Conservation (phyloP, 2,797 vertebrate genomes). For the Macropus fuliginosus region DNA sequence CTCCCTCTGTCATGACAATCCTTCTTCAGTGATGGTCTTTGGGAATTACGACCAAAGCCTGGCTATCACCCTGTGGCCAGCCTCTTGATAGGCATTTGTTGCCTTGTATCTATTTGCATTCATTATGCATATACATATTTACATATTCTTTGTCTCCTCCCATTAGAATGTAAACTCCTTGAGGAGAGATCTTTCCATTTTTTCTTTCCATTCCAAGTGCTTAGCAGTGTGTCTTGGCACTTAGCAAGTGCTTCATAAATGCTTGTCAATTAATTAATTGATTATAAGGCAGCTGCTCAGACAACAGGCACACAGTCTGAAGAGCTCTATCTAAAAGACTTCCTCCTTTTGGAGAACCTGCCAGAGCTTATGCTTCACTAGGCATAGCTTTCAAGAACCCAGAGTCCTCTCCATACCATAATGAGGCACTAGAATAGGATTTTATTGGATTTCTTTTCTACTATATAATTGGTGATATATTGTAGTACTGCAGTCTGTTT, state of each 20-base stretch:
- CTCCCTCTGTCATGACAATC: not conserved
- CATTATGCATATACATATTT: not conserved
- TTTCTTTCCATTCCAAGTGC: not conserved
- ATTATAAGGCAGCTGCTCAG: not conserved
- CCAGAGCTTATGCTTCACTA: not conserved
- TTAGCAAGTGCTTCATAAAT: not conserved
- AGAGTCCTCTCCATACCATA: not conserved
- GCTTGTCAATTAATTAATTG: not conserved
- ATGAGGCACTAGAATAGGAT: not conserved
- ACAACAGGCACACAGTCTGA: not conserved
- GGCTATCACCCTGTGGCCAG: too few species aligned
- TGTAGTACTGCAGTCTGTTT: not conserved
- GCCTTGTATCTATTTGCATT: not conserved
- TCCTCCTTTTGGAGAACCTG: not conserved
- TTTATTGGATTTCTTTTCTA: not conserved
- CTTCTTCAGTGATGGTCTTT: not conserved
- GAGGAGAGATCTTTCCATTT: not conserved
- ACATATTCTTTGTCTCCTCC: not conserved
- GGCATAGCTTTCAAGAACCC: not conserved
- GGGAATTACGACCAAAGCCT: not conserved
- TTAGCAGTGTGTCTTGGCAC: not conserved
- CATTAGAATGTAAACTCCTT: not conserved
- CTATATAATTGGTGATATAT: not conserved
- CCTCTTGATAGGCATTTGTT: not conserved
- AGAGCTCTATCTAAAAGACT: not conserved